phyloP scores from a whole-genome alignment of 2,888 invertebrate genomes.

The Malachius bipustulatus region DNA sequence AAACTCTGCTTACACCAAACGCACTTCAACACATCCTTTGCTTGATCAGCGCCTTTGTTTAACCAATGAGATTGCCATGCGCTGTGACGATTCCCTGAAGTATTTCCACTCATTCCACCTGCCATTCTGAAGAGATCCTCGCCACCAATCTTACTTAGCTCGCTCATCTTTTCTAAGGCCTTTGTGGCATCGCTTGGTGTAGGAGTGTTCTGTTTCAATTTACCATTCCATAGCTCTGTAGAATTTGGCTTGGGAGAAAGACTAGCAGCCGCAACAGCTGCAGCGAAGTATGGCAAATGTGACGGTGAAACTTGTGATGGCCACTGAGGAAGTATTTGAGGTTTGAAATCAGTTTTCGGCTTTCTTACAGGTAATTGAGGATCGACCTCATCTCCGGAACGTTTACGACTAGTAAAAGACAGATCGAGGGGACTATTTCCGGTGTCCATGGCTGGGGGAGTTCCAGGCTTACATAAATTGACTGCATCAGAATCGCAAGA shows the following conservation, averaged over 20 bases:
- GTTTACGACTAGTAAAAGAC: constrained; percentile 63
- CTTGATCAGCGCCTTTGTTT: constrained; percentile 89
- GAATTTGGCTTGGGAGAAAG: constrained; percentile 60
- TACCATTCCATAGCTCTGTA: constrained; percentile 60
- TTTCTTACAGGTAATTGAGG: constrained; percentile 55
- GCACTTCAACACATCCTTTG: constrained; percentile 91
- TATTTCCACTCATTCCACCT: constrained; percentile 44
- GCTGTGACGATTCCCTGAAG: constrained; percentile 59
- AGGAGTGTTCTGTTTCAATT: constrained; percentile 53
- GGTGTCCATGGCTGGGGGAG: constrained; percentile 43
- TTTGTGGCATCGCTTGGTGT: constrained; percentile 74
- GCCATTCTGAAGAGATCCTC: constrained; percentile 58
- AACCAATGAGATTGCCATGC: constrained; percentile 98
- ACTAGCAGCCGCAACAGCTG: constrained; percentile 63
- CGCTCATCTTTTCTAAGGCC: constrained; percentile 84
- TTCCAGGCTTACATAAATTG: constrained; percentile 56
- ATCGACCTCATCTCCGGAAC: constrained; percentile 46
- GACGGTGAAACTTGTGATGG: constrained; percentile 63
- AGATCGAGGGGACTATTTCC: constrained; percentile 66
- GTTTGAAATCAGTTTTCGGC: constrained; percentile 57
- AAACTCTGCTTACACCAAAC: constrained; percentile 98
- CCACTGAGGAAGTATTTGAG: constrained; percentile 60
- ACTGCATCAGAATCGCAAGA: constrained; percentile 55
- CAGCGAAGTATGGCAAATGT: constrained; percentile 70
- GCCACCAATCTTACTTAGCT: constrained; percentile 73